phyloP scores from a whole-genome alignment of 2,113 vertebrate species.

The Arvicanthis niloticus region DNA sequence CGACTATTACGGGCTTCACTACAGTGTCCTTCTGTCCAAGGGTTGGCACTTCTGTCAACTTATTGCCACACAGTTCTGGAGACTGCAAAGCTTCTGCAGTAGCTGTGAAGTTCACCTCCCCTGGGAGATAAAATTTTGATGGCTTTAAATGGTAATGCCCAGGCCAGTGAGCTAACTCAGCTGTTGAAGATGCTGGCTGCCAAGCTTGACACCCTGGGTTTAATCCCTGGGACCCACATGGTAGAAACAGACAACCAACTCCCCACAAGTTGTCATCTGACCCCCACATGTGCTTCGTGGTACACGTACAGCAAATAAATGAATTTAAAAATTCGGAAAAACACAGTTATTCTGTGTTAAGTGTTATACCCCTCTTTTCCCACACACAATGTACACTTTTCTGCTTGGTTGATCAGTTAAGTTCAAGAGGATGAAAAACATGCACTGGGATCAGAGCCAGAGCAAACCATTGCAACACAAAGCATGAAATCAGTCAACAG shows the following conservation, averaged over 20 bases:
- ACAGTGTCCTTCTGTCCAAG: conserved; percentile 86
- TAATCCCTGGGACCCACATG: neutral
- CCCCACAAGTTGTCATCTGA: neutral
- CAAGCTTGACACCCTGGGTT: too few relatives aligned
- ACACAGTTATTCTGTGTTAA: neutral
- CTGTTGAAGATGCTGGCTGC: neutral
- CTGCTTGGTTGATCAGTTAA: neutral
- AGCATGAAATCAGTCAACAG: neutral
- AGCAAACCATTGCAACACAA: neutral
- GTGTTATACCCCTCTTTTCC: neutral
- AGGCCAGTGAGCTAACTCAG: neutral
- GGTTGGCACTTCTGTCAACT: conserved; percentile 84
- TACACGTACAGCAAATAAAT: neutral
- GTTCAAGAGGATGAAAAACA: neutral
- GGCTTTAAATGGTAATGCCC: neutral
- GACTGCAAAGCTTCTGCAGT: conserved; percentile 87
- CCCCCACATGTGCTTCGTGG: neutral
- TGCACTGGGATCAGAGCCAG: neutral
- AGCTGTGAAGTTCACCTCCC: conserved; percentile 87
- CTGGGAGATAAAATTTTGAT: conserved; percentile 72
- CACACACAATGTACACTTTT: neutral
- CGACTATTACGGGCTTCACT: conserved; percentile 86
- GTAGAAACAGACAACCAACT: too few relatives aligned
- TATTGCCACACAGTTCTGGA: conserved; percentile 82
- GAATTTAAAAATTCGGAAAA: neutral